A percentile compares a stretch with the other conserved stretches of the same genome.
These are phyloP conservation scores for Paedocypris micromegethes DNA, from an alignment of 2,797 vertebrate species.

Conservation along the genomic window DNA sequence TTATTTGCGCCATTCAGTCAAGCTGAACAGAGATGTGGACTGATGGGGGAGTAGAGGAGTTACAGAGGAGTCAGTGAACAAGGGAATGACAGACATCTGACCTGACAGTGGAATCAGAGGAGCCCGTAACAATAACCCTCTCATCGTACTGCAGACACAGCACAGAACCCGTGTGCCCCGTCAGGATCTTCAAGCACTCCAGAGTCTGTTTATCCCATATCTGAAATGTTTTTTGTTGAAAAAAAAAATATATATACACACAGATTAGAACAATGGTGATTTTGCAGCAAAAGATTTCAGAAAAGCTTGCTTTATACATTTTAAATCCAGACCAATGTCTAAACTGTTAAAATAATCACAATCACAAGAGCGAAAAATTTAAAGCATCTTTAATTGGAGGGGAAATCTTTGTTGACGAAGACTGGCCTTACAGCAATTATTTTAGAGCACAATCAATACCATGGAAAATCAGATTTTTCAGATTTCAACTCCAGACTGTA, in stretches of 20 bases:
- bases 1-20: conserved; percentile 9
- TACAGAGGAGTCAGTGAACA: not conserved
- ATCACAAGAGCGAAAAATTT: no score
- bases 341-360: no score
- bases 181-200: conserved; percentile 97
- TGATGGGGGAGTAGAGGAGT: not conserved
- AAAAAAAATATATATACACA: conserved; percentile 9
- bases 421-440: no score
- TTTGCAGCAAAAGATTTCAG: no score
- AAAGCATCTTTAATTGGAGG: no score
- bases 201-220: conserved; percentile 98
- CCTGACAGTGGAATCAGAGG: conserved; percentile 97
- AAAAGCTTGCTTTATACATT: no score
- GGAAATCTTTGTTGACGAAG: no score
- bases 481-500: no score
- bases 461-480: no score
- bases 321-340: no score
- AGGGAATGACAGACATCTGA: conserved; percentile 47
- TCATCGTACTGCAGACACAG: conserved; percentile 97
- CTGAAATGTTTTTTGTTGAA: conserved; percentile 54
- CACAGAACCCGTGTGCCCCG: conserved; percentile 95
- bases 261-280: no score
- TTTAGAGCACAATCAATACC: no score
- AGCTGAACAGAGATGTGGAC: conserved; percentile 18
- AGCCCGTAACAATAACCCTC: conserved; percentile 96